Conservation (phyloP, 1,140 invertebrate genomes). For the Adoxophyes honmai region DNA sequence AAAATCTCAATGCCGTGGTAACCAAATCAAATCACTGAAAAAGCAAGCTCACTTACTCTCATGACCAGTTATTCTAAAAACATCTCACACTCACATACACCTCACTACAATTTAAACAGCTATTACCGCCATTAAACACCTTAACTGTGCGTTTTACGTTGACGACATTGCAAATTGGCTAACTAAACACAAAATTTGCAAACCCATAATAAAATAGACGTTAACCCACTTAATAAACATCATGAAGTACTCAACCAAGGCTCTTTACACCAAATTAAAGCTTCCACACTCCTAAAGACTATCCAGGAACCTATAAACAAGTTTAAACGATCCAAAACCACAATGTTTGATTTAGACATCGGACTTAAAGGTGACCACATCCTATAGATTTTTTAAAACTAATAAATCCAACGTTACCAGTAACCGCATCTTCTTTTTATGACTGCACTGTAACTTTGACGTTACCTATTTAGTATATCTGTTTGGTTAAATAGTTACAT, state of each 20-base stretch:
- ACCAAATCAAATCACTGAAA: too few relatives aligned
- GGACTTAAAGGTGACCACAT: conserved; percentile 47
- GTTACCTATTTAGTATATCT: conserved; percentile 48
- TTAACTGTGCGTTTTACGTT: too few relatives aligned
- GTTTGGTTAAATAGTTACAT: conserved; percentile 53
- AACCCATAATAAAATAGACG: conserved; percentile 8
- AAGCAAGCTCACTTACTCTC: too few relatives aligned
- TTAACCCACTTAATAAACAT: conserved; percentile 26
- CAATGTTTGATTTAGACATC: conserved; percentile 35
- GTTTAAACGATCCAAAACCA: conserved; percentile 26
- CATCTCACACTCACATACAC: too few relatives aligned
- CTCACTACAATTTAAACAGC: too few relatives aligned
- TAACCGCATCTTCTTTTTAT: conserved; percentile 44
- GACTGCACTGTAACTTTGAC: conserved; percentile 32
- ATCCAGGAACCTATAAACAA: conserved; percentile 31
- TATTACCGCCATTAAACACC: too few relatives aligned
- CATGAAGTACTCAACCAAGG: too few relatives aligned
- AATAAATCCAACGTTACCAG: conserved; percentile 50
- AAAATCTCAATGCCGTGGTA: too few relatives aligned
- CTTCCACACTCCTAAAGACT: neutral
- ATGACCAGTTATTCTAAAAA: too few relatives aligned
- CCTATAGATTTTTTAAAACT: conserved; percentile 51
- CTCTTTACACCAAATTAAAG: neutral
- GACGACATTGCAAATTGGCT: too few relatives aligned
- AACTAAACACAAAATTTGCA: conserved; percentile 1